Percentiles rank a stretch among this genome's conserved stretches.
phyloP scores from a whole-genome alignment of 2,888 invertebrate species.

The Halictus ligatus region DNA sequence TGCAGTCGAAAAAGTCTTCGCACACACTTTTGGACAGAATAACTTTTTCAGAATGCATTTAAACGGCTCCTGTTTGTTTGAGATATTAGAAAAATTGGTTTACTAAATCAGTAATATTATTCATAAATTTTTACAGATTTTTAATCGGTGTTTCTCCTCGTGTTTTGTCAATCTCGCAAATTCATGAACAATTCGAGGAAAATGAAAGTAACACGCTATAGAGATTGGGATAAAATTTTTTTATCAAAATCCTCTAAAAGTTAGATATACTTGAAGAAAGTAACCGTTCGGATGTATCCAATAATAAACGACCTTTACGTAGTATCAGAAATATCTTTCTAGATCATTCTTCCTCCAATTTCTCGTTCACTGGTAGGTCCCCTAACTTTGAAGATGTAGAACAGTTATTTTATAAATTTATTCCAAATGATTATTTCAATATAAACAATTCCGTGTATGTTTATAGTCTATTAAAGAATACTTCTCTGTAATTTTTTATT shows the following conservation, averaged over 20 bases:
- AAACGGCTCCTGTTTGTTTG: neutral
- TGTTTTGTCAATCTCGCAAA: neutral
- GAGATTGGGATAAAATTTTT: neutral
- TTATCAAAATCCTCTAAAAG: neutral
- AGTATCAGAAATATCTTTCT: constrained; percentile 90
- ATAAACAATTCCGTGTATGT: neutral
- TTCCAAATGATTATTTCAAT: neutral
- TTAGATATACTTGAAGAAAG: neutral
- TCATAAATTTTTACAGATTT: neutral
- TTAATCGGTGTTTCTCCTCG: neutral
- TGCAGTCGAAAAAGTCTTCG: neutral
- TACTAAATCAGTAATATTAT: neutral
- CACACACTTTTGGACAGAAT: neutral
- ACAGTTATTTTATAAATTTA: neutral
- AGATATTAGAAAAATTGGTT: neutral
- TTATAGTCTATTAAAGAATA: neutral
- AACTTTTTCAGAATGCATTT: neutral
- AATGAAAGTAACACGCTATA: neutral
- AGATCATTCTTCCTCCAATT: constrained; percentile 4
- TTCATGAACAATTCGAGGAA: neutral
- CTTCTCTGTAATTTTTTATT: neutral
- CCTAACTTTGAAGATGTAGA: neutral
- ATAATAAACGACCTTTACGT: constrained; percentile 6
- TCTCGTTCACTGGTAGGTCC: neutral
- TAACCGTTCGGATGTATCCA: neutral